These are phyloP conservation scores for Drosophila fuyamai DNA, from an alignment of 1,140 invertebrate genomes.

Conservation along the genomic window DNA sequence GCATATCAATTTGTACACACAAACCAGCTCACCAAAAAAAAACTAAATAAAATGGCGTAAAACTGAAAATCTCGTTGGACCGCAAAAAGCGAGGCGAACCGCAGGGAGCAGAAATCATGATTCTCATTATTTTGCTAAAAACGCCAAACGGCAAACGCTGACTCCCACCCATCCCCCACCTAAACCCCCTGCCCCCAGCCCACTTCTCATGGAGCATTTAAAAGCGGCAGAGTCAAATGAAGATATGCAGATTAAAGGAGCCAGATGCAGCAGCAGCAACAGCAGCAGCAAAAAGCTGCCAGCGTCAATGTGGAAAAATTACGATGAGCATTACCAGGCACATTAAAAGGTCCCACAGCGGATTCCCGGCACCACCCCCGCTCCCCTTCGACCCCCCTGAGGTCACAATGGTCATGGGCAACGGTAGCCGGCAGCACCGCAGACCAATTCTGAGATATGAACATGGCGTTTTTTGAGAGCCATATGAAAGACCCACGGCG, in stretches of 20 bases:
- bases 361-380: not conserved
- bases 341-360: constrained; percentile 73
- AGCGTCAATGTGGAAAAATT: constrained; percentile 84
- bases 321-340: constrained; percentile 83
- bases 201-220: constrained; percentile 62
- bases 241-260: constrained; percentile 84
- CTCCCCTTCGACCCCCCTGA: not conserved
- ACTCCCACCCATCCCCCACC: constrained; percentile 20
- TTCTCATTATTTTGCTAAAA: constrained; percentile 84
- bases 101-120: constrained; percentile 77
- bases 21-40: constrained; percentile 22
- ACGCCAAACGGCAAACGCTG: constrained; percentile 56
- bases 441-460: constrained; percentile 81
- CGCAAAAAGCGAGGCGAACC: constrained; percentile 29
- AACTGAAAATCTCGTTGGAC: constrained; percentile 65
- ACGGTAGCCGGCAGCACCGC: constrained; percentile 53
- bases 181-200: not conserved
- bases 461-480: constrained; percentile 64
- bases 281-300: constrained; percentile 36
- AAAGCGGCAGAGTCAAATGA: constrained; percentile 78
- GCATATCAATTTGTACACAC: constrained; percentile 83
- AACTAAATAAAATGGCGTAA: constrained; percentile 67
- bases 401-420: constrained; percentile 63
- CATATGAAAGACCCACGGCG: constrained; percentile 53
- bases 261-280: constrained; percentile 63